Conservation (phyloP, 2,888 invertebrate species). For the Arge pagana region DNA sequence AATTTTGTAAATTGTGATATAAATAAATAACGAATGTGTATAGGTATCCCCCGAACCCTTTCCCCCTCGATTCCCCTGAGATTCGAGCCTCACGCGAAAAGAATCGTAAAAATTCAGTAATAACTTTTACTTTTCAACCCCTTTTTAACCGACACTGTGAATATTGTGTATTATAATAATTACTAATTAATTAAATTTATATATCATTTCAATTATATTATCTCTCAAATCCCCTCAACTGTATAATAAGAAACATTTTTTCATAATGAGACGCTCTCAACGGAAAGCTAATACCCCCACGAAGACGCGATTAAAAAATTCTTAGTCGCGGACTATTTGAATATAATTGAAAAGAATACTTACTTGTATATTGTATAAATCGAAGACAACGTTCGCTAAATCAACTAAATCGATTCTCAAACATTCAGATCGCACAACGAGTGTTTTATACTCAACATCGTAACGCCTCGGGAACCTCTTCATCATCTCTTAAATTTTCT, state of each 20-base stretch:
- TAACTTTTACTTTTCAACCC: conserved; percentile 45
- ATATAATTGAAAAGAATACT: conserved; percentile 47
- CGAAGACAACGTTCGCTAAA: conserved; percentile 39
- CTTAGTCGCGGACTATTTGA: conserved; percentile 45
- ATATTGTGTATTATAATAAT: conserved; percentile 58
- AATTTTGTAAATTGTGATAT: conserved; percentile 59
- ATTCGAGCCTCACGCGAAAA: conserved; percentile 32
- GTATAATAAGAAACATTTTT: conserved; percentile 43
- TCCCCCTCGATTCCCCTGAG: conserved; percentile 22
- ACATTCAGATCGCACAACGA: conserved; percentile 31
- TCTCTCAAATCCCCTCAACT: conserved; percentile 35
- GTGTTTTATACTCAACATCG: too few species aligned
- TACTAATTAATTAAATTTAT: conserved; percentile 57
- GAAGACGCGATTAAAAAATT: too few species aligned
- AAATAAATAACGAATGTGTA: conserved; percentile 56
- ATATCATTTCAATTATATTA: conserved; percentile 53
- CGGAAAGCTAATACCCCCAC: conserved; percentile 36
- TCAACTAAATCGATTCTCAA: conserved; percentile 10
- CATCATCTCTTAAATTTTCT: too few species aligned
- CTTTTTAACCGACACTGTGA: conserved; percentile 55
- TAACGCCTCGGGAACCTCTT: too few species aligned
- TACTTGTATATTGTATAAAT: conserved; percentile 57
- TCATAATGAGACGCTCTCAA: conserved; percentile 37
- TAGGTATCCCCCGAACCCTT: conserved; percentile 43
- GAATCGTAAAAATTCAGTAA: conserved; percentile 47